Base-by-base conservation (phyloP, 2,113 vertebrate species). In the Hystrix cristata region DNA sequence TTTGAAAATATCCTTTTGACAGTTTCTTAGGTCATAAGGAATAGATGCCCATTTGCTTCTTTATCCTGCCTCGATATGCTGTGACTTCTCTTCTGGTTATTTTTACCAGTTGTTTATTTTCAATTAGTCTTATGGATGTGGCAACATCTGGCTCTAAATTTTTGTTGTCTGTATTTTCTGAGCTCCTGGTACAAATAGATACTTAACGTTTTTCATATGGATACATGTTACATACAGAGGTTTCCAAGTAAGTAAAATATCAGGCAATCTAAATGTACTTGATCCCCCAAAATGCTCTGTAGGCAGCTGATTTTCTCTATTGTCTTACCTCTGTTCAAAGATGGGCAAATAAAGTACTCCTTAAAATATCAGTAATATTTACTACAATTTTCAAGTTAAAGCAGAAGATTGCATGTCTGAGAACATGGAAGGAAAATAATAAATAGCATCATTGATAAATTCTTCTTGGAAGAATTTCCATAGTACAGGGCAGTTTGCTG, bases 191-290 rank as follows among this genome's bases (percentile, higher is more conserved):
- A 76, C 46, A 71, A 90, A 83, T 46, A 89, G 64, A 69, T 90
- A 48, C 38, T 95, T 81, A 51, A 76, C 91, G 57, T 25, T 83
- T 94, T 16, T 53, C 82, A 79, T 87, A 21, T 21, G 60, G 60
- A 92, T 84, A 46, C 29, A 38, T n/a, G 12, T 43, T 90, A 80
- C 13, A 64, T 67, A 46, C 16, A n/a, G 60, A 84, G 48, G 67
- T 86, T 92, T 93, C 69, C 1, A 31, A 62, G 90, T 95, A 97
- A 93, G 51, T 74, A 95, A 95, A 85, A 57, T 64, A 53, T 29
- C 80, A 89, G 43, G 62, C 55, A 84, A 34, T 90, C 85, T 71
- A 94, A 92, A 79, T 71, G 6, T 18, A 79, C 59, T 14, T 48
- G 88, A 96, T 76, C 89, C 69, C 53, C n/a, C 64, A 31, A 95